phyloP scores from a whole-genome alignment of 2,797 vertebrate species.

The Hydrolagus colliei region DNA sequence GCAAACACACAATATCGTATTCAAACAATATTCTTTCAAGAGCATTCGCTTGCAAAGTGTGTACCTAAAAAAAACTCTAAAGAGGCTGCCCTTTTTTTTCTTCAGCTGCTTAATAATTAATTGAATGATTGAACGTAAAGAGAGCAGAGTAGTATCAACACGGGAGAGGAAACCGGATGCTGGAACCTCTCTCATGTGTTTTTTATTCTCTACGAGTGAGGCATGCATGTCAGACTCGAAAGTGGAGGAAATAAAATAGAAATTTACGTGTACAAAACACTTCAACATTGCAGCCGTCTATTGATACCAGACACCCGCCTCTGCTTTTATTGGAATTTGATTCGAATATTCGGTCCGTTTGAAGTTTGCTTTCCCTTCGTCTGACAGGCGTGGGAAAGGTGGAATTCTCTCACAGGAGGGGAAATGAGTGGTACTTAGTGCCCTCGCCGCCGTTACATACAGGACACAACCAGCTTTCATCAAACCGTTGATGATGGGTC shows the following conservation, averaged over 20 bases:
- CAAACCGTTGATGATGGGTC: no score
- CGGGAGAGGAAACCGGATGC: not conserved
- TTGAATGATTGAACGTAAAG: slow-evolving; percentile 26
- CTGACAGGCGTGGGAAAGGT: slow-evolving; percentile 23
- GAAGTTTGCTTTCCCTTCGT: slow-evolving; percentile 24
- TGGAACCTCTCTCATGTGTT: slow-evolving; percentile 7
- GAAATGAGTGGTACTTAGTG: not conserved
- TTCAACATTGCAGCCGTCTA: slow-evolving; percentile 24
- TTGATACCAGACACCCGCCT: slow-evolving; percentile 7
- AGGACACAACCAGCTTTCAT: not conserved
- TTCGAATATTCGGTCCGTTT: slow-evolving; percentile 24
- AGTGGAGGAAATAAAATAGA: slow-evolving; percentile 27
- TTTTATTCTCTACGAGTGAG: slow-evolving; percentile 1
- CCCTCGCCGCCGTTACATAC: not conserved
- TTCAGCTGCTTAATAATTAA: slow-evolving; percentile 12
- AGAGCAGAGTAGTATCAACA: not conserved
- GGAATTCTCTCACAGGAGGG: not conserved
- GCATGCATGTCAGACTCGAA: slow-evolving; percentile 5
- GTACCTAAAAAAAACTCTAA: not conserved
- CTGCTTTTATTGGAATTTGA: slow-evolving; percentile 27
- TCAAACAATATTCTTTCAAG: not conserved
- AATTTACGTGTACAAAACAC: slow-evolving; percentile 26
- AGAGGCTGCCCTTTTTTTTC: no score
- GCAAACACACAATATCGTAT: slow-evolving; percentile 8
- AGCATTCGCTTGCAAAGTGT: not conserved